Conservation (phyloP, 2,797 vertebrate genomes). For the Acanthopagrus latus region DNA sequence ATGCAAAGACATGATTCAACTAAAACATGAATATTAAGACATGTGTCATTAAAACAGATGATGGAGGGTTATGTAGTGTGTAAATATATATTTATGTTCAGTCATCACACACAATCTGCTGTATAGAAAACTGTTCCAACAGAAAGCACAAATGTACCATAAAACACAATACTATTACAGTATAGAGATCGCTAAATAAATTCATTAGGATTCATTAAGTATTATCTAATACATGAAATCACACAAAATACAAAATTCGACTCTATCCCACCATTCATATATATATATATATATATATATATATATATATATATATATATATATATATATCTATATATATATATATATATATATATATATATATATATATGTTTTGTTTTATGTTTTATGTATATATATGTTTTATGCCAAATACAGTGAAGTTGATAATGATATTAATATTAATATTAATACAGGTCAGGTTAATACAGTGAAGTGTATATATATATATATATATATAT, state of each 20-base stretch:
- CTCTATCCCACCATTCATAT: too few relatives aligned
- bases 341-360: too few relatives aligned
- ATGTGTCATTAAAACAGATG: conserved; percentile 5
- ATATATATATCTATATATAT: too few relatives aligned
- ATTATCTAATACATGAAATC: not conserved
- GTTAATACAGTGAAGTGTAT: too few relatives aligned
- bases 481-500: too few relatives aligned
- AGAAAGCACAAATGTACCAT: not conserved
- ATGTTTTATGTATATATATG: too few relatives aligned
- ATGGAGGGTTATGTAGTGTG: not conserved
- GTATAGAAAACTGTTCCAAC: not conserved
- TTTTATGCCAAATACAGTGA: too few relatives aligned
- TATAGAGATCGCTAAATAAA: not conserved
- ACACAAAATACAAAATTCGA: not conserved
- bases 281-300: too few relatives aligned
- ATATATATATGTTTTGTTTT: too few relatives aligned
- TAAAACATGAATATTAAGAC: not conserved
- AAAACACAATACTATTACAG: not conserved
- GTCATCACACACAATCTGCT: not conserved
- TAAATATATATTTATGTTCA: not conserved
- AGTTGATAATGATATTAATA: too few relatives aligned
- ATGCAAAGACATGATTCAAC: conserved; percentile 1
- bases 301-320: too few relatives aligned
- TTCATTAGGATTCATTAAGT: not conserved
- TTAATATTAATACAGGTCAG: too few relatives aligned